phyloP scores from a whole-genome alignment of 2,797 vertebrate species.

The Benthosema pterotum region DNA sequence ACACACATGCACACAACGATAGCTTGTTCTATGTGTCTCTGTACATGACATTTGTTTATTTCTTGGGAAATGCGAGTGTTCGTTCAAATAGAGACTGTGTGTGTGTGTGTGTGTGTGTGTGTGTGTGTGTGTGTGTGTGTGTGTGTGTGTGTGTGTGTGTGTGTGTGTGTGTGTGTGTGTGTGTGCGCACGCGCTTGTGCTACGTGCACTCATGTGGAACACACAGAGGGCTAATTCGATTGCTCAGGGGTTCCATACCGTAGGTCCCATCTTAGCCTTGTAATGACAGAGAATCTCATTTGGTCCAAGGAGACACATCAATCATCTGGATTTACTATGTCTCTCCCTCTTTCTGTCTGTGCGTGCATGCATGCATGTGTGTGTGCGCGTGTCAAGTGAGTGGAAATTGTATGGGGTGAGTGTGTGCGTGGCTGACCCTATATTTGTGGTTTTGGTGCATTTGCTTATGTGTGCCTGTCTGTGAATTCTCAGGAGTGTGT shows the following conservation, averaged over 20 bases:
- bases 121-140: conserved; percentile 19
- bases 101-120: conserved; percentile 17
- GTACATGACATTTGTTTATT: conserved; percentile 29
- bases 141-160: conserved; percentile 1
- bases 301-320: conserved; percentile 75
- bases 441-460: neutral
- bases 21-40: conserved; percentile 18
- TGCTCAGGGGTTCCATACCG: conserved; percentile 69
- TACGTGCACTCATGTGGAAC: conserved; percentile 47
- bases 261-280: conserved; percentile 62
- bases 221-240: conserved; percentile 69
- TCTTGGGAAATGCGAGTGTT: conserved; percentile 15
- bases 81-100: conserved; percentile 40
- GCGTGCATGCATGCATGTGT: neutral
- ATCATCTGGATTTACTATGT: conserved; percentile 74
- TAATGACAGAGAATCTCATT: conserved; percentile 79
- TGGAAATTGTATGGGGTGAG: neutral
- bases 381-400: neutral
- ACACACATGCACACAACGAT: neutral
- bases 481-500: neutral
- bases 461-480: neutral
- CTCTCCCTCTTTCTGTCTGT: conserved; percentile 33
- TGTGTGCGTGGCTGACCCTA: neutral
- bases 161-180: conserved; percentile 1
- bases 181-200: neutral